A percentile compares a stretch with the other conserved stretches of the same genome.
These are phyloP conservation scores for Sycophila texana DNA, from an alignment of 2,888 invertebrate genomes.

Conservation along the genomic window DNA sequence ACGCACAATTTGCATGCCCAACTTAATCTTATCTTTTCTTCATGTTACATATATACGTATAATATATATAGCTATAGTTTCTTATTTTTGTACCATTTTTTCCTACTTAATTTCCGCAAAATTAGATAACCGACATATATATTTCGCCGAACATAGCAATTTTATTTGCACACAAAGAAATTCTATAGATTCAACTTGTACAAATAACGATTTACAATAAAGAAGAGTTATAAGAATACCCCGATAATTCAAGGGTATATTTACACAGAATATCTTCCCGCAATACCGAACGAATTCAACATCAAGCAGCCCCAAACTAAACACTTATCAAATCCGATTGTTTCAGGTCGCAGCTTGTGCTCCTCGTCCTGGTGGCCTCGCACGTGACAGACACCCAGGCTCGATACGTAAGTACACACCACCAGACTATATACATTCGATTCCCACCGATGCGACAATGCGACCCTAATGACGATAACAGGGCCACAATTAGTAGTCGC, in stretches of 20 bases:
- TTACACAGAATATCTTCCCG: neutral
- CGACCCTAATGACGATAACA: slow-evolving; percentile 41
- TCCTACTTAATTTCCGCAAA: too few relatives aligned
- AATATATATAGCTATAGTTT: neutral
- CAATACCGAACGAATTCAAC: neutral
- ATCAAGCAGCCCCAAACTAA: neutral
- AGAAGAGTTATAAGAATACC: too few relatives aligned
- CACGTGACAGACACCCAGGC: slow-evolving; percentile 78
- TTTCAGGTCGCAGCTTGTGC: slow-evolving; percentile 81
- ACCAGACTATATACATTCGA: neutral
- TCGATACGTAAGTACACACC: slow-evolving; percentile 79
- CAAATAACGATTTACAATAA: too few relatives aligned
- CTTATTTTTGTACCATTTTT: neutral
- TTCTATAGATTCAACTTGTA: too few relatives aligned
- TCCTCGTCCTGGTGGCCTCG: slow-evolving; percentile 78
- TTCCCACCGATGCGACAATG: neutral
- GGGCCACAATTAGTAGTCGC: slow-evolving; percentile 43
- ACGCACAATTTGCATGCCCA: slow-evolving; percentile 28
- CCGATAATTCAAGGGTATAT: too few relatives aligned
- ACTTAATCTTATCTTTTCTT: slow-evolving; percentile 14
- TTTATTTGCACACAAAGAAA: too few relatives aligned
- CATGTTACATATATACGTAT: slow-evolving; percentile 6
- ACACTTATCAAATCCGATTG: slow-evolving; percentile 60
- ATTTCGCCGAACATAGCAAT: too few relatives aligned
- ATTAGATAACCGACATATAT: too few relatives aligned